A percentile compares a stretch with the other conserved stretches of the same genome.
Conservation (phyloP, 2,113 vertebrate genomes). For the Urocitellus parryii region DNA sequence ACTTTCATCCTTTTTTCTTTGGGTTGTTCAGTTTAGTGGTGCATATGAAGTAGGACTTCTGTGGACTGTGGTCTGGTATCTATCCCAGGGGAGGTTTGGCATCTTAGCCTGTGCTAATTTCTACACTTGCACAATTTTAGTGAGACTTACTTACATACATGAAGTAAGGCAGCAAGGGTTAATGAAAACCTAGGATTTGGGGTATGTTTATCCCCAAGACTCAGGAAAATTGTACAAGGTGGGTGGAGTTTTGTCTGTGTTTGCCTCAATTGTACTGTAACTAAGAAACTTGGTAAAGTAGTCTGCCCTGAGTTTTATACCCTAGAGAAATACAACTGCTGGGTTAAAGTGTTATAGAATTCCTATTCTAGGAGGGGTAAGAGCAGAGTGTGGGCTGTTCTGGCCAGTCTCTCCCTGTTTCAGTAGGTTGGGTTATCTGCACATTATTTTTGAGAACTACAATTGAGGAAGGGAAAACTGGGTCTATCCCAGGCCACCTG, state of each 20-base stretch:
- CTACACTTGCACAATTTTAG: background rate
- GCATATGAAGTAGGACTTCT: background rate
- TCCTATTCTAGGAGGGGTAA: background rate
- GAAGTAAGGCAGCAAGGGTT: background rate
- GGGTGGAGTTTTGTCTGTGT: no score
- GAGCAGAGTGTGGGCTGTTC: background rate
- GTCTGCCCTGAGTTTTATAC: background rate
- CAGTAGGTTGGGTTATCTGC: background rate
- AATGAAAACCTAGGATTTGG: background rate
- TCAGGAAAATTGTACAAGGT: background rate
- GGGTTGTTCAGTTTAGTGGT: background rate
- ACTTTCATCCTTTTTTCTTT: constrained; percentile 13
- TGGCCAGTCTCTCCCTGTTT: background rate
- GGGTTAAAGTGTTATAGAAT: no score
- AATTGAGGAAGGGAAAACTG: background rate
- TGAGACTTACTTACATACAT: background rate
- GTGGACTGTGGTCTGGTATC: background rate
- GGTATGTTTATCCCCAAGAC: background rate
- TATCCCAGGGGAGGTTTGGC: no score
- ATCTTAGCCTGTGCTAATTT: background rate
- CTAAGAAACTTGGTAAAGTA: background rate
- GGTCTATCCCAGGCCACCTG: background rate
- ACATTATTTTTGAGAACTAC: background rate
- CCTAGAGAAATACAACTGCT: no score
- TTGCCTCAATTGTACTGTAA: background rate